Evolutionary conservation across 1,140 invertebrate species (phyloP).

Genomic region (Trichonephila clavipes): DNA sequence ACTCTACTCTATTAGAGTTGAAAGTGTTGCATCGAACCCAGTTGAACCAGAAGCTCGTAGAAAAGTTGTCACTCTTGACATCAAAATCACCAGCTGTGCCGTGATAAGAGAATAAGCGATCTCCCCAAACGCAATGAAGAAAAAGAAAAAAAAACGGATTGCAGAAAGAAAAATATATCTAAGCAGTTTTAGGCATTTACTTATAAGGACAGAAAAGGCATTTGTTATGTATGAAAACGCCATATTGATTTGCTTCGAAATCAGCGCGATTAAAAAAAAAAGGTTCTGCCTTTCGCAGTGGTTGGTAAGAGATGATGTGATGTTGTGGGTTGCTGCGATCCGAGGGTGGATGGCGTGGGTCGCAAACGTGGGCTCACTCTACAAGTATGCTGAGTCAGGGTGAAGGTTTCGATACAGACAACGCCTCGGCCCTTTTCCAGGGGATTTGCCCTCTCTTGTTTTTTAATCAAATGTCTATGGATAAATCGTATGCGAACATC

Average conservation of each 20-base stretch:
- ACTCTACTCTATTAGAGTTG: too few relatives aligned
- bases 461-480: constrained; percentile 19
- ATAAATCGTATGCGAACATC: neutral
- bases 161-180: neutral
- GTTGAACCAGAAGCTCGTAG: neutral
- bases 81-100: neutral
- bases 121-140: neutral
- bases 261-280: neutral
- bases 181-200: neutral
- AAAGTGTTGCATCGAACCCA: neutral
- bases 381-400: constrained; percentile 65
- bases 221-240: neutral
- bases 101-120: too few relatives aligned
- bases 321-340: constrained; percentile 19
- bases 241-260: constrained; percentile 31
- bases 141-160: neutral
- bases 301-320: constrained; percentile 14
- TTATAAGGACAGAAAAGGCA: neutral
- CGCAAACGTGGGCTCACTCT: neutral
- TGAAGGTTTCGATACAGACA: constrained; percentile 68
- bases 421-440: constrained; percentile 47
- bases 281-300: constrained; percentile 18
- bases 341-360: constrained; percentile 61
- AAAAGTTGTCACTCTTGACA: too few relatives aligned
- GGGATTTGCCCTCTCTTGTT: constrained; percentile 35